Conservation (phyloP, 2,797 vertebrate genomes). For the Gallirallus australis region DNA sequence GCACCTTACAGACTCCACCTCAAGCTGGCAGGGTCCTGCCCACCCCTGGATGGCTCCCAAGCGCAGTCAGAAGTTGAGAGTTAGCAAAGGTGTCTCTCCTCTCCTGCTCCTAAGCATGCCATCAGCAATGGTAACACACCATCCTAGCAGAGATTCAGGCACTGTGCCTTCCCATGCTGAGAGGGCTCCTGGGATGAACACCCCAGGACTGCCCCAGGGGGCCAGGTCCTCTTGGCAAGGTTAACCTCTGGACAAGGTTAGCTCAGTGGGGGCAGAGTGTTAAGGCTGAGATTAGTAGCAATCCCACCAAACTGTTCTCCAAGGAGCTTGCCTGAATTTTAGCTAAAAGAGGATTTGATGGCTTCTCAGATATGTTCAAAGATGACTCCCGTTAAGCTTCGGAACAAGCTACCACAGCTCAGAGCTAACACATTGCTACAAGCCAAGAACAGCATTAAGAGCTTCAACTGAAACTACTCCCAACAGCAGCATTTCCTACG, state of each 20-base stretch:
- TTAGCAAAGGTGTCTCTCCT: not conserved
- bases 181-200: not conserved
- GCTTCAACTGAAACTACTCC: conserved; percentile 7
- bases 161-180: not conserved
- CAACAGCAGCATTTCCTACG: not conserved
- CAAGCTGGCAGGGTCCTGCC: not conserved
- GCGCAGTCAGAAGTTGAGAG: not conserved
- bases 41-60: not conserved
- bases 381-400: not conserved
- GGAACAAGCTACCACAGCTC: not conserved
- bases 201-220: not conserved
- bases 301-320: not conserved
- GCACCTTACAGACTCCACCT: not conserved
- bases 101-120: not conserved
- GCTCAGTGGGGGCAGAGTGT: not conserved
- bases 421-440: not conserved
- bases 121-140: not conserved
- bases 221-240: not conserved
- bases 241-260: not conserved
- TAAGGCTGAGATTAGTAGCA: not conserved
- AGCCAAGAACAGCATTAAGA: not conserved
- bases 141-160: not conserved
- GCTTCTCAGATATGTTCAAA: conserved; percentile 2
- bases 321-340: not conserved
- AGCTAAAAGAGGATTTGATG: not conserved